Conservation (phyloP, 2,797 vertebrate genomes). For the Lophura swinhoii region DNA sequence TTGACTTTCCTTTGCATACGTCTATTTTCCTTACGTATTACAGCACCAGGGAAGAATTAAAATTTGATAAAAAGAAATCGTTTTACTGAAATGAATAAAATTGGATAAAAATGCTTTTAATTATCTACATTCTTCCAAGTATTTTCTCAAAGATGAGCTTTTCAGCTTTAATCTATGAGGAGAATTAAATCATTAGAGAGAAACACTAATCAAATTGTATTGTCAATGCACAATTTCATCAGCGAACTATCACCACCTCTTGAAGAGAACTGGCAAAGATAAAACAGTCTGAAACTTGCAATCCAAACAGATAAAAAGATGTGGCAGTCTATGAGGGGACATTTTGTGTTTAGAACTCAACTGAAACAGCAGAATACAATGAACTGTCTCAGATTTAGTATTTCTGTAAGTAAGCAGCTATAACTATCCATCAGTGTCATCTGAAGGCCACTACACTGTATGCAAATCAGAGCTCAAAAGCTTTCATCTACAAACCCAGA, state of each 20-base stretch:
- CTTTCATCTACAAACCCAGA: neutral
- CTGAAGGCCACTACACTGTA: neutral
- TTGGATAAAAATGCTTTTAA: neutral
- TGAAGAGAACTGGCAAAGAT: neutral
- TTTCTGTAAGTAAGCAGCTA: neutral
- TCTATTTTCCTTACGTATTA: neutral
- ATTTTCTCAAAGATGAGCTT: neutral
- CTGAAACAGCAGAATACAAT: neutral
- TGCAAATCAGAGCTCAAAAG: neutral
- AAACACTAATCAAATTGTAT: neutral
- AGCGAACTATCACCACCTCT: neutral
- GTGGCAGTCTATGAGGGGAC: neutral
- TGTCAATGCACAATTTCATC: neutral
- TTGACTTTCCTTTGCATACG: neutral
- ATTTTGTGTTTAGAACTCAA: neutral
- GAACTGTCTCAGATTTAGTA: fast-evolving
- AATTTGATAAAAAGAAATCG: neutral
- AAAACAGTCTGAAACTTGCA: neutral
- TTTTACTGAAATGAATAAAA: neutral
- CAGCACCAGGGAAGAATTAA: neutral
- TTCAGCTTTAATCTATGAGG: neutral
- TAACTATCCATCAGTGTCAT: neutral
- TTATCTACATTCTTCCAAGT: neutral
- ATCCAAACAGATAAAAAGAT: neutral
- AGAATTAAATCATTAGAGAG: neutral